phyloP scores from a whole-genome alignment of 2,113 vertebrate genomes.

The Takifugu flavidus region DNA sequence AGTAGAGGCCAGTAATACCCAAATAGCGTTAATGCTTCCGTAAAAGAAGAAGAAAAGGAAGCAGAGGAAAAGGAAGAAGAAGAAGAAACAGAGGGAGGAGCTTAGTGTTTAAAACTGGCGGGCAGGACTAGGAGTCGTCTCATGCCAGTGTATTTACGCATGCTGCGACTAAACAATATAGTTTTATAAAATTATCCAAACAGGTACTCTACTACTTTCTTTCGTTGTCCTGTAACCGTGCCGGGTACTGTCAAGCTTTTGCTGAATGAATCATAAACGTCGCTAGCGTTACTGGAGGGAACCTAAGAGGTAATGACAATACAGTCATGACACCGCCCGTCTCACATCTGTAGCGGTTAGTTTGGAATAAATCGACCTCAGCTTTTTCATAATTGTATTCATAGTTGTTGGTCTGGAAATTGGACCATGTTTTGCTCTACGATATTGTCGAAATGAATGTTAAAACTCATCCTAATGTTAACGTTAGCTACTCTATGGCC shows the following conservation, averaged over 20 bases:
- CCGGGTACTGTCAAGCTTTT: too few species aligned
- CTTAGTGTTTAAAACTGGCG: slow-evolving; percentile 75
- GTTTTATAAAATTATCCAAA: too few species aligned
- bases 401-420: too few species aligned
- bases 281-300: background rate
- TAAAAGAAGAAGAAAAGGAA: slow-evolving; percentile 22
- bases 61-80: slow-evolving; percentile 18
- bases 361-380: background rate
- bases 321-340: background rate
- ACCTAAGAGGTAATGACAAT: slow-evolving; percentile 25
- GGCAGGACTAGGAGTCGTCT: slow-evolving; percentile 19
- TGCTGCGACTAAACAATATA: background rate
- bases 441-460: too few species aligned
- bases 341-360: background rate
- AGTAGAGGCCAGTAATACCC: slow-evolving; percentile 21
- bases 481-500: too few species aligned
- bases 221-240: too few species aligned
- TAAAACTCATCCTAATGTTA: too few species aligned
- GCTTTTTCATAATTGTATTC: background rate
- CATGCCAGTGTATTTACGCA: too few species aligned
- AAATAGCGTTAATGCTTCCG: background rate
- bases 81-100: slow-evolving; percentile 53
- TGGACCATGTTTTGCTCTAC: too few species aligned
- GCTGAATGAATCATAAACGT: background rate
- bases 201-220: too few species aligned